Base-by-base conservation (phyloP, 2,797 vertebrate species). In the Pogonophryne albipinna region DNA sequence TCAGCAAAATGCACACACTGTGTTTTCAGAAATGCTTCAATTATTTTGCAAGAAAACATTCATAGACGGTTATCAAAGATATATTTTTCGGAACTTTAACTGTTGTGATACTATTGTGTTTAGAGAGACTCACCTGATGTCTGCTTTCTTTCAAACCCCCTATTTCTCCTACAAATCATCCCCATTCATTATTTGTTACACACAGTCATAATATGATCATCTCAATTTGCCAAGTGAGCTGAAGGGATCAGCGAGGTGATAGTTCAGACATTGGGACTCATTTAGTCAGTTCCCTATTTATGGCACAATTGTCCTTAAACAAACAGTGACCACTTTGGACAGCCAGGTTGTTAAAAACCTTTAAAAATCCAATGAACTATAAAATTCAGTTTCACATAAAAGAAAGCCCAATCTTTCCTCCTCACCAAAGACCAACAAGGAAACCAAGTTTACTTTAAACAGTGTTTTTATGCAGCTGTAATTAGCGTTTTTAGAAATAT, bases 161-260 rank as follows among this genome's bases (percentile, higher is more conserved):
- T 58, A 27, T 65, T 62, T 38, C 6, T 74, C 57, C 45, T 27
- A 11, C 49, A 58, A 76, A 68, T 74, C 16, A 27, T 65, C 20
- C 46, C 23, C 27, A 23, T 0, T 58, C 16, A 57, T 64, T 51
- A 31, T 64, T 12, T 66, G 42, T 67, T 63, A 34, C 45, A 59
- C 47, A 56, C 10, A 66, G 9, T 66, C 31, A 62, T 41, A 20
- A 12, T 50, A 49, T 63, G 71, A 52, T 42, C 47, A 79, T 62
- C 46, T 49, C 70, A 16, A 80, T 80, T 76, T 88, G 82, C 82
- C 74, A 52, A 81, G 74, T 66, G 85, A 74, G 75, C 87, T 83
- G 85, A 85, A 64, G 66, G 78, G 66, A 85, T 56, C 79, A 88
- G 87, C 85, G 82, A 89, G 80, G 85, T 85, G 67, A 74, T 76